Base-by-base conservation (phyloP, 2,113 vertebrate genomes). In the Regulus satrapa region DNA sequence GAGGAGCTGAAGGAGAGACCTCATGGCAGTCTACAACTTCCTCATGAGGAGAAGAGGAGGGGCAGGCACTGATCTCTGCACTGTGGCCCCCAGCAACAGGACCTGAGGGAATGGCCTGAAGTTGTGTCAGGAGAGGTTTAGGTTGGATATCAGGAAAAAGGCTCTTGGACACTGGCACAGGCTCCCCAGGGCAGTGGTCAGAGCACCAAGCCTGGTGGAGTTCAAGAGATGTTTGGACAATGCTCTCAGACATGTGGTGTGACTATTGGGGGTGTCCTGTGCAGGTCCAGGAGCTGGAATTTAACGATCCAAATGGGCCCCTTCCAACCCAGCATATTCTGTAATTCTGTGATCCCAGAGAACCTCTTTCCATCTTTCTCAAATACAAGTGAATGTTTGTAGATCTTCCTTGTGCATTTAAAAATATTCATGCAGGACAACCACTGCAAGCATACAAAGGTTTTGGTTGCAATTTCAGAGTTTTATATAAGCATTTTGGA, bases 401-500 rank as follows among this genome's bases (percentile, higher is more conserved):
- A 26, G 1, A 24, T 52, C 20, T n/a, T 52, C 38, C 24, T 52
- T 23, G 7, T 52, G 20, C 54, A 72, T 78, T 71, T 38, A 8
- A 83, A 91, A 84, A 40, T 51, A 59, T n/a, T 43, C 15, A 38
- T 52, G 28, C 9, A 78, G 36, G 26, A 85, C 46, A 73, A 73
- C 15, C 51, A 48, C 5, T 80, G 51, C 16, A 59, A 67, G 24
- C 43, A 81, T 77, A 38, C 91, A 71, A 88, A 92, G 66, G 43
- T 51, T 68, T 55, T 71, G 24, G 61, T 46, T 93, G 75, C 41
- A 81, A 59, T 94, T 92, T 92, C 86, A 75, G 88, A 87, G 83
- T 46, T 36, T 61, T 26, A 38, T 58, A 28, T 79, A 67, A 85
- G 36, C 5, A 3, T 91, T 69, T 78, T 84, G 82, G 46, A 96